Evolutionary conservation across 2,888 invertebrate genomes (phyloP), one percentile per base, ranked within the genome.

Genomic region (Perizoma flavofasciatum): DNA sequence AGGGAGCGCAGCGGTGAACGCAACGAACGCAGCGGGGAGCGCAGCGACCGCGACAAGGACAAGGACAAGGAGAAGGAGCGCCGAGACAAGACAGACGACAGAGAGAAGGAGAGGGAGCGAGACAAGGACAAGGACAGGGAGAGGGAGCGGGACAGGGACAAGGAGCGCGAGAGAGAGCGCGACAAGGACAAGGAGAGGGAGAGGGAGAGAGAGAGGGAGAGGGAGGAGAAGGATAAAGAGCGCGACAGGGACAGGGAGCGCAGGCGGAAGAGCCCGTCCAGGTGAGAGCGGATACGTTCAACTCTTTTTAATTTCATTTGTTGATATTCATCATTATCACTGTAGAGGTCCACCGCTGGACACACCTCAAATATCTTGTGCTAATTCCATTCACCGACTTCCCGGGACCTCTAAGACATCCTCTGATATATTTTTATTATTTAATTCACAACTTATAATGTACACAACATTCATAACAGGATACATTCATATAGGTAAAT

Each of bases 11-110:
- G 70, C 8, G 8, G 7, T 3, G 81, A 79, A 11, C 57, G 58
- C 46, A 55, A 70, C n/a, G 78, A 74, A n/a, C 73, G 85, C 3
- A 88, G 88, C 0, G 88, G n/a, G n/a, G n/a, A 87, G 87, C 50
- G 60, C 5, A 71, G 70, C 46, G 70, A 73, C 1, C 22, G 22
- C 22, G 3, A 3, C 22, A 3, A 22, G 22, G 81, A 81, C 34
- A 51, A 64, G 39, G 76, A 59, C 0, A 40, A 70, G 34, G 70
- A 61, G n/a, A 44, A 82, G 22, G 63, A 67, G 39, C 22, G 47
- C 61, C 68, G 22, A 32, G 45, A 41, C 94, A 91, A 8, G 56
- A 68, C 0, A 88, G 86, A 87, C 39, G 35, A 44, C 8, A 44
- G 7, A 9, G 40, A 22, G 76, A 79, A 5, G 59, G 69, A 4